Evolutionary conservation across 2,888 invertebrate genomes (phyloP), one percentile per base, ranked within the genome.

Genomic region (Lithodes maja): DNA sequence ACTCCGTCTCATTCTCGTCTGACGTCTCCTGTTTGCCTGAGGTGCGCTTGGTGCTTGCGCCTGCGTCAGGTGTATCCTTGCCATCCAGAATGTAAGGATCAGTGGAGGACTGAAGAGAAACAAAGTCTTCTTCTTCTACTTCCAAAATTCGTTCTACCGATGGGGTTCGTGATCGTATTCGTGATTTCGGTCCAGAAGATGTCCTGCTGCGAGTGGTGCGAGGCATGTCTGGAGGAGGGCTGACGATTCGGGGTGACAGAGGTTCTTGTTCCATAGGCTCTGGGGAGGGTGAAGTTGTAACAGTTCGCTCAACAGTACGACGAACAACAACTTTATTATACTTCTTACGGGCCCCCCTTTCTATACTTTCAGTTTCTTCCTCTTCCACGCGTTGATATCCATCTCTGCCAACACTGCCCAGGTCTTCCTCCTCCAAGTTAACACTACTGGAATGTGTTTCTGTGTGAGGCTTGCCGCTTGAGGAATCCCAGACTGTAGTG

Each of bases 121-220:
- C 61, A 3, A 52, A 49, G 68, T 88, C 86, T 33, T 83, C 82
- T 53, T 90, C 90, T 33, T 85, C 85, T n/a, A 81, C 87, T 50
- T 90, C 90, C 55, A 90, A 84, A 77, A 90, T 90, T n/a, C 87
- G 87, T 69, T 90, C 90, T 3, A 90, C 87, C 33, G 90, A 90
- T 2, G 90, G 90, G 2, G 90, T 90, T 75, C 90, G 84, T 74
- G 90, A 90, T 7, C 90, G 84, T 15, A 69, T 54, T 52, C 90
- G 81, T 54, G 82, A 75, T 52, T 75, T 80, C 7, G 89, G 75
- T 17, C 85, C 89, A 15, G 85, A 81, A 2, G 74, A 74, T 12
- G 89, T 89, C 52, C 85, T 85, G 77, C 85, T 89, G 69, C 89
- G 79, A 49, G 89, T 75, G 50, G 5, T 54, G 52, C 55, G 80